Evolutionary conservation across 23 tunicate genomes (phyloP), one percentile per base, ranked within the genome.

Genomic region (Oikopleura albicans): DNA sequence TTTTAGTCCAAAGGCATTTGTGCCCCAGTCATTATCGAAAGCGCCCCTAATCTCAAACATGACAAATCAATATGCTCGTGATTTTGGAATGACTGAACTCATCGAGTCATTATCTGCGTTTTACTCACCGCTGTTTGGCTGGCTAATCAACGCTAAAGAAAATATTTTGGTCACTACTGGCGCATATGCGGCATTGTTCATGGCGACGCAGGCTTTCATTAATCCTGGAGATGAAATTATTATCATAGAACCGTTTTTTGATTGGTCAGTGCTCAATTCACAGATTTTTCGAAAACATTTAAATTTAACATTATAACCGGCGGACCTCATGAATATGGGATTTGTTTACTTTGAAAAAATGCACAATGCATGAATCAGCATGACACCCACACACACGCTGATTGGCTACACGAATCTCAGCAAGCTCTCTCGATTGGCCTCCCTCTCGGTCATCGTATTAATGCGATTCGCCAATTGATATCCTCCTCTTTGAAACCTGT

Each of bases 241-340:
- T 31, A 95, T 95, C 75, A 86, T 95, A 1, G 99, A 95, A 76
- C 99, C 99, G 4, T 95, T 88, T 75, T 95, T 89, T 76, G 99
- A 95, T 84, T 95, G 99, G n/a, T n/a, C n/a, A n/a, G n/a, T n/a
- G n/a, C n/a, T n/a, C n/a, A n/a, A n/a, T n/a, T n/a, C n/a, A n/a
- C n/a, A n/a, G n/a, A n/a, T n/a, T n/a, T n/a, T n/a, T n/a, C n/a
- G n/a, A n/a, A n/a, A n/a, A n/a, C n/a, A n/a, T n/a, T n/a, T n/a
- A n/a, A n/a, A n/a, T n/a, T n/a, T n/a, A n/a, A n/a, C n/a, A n/a
- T n/a, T n/a, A n/a, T n/a, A n/a, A n/a, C n/a, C n/a, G n/a, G n/a
- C n/a, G n/a, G n/a, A n/a, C n/a, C n/a, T n/a, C n/a, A n/a, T n/a
- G n/a, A n/a, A n/a, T n/a, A n/a, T n/a, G n/a, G n/a, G n/a, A n/a